A percentile compares a stretch with the other conserved stretches of the same genome.
Evolutionary conservation across 2,888 invertebrate genomes (phyloP).

Genomic region (Pachliopta kotzebuea): DNA sequence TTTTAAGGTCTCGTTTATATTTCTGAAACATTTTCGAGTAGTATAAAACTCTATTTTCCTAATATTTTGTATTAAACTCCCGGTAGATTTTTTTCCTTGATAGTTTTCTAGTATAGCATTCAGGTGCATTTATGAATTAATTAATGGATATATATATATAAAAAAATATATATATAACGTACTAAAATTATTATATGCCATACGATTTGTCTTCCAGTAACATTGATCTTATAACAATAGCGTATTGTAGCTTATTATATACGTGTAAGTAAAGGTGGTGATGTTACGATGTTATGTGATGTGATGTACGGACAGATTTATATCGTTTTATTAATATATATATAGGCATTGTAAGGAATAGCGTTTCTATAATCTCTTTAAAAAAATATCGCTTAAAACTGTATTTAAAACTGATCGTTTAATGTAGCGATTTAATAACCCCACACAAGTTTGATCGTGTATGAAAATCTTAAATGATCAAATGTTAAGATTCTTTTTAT

Average conservation of each 20-base stretch:
- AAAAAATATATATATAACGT: slow-evolving; percentile 55
- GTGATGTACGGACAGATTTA: slow-evolving; percentile 11
- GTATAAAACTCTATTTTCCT: slow-evolving; percentile 73
- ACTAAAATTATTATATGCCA: slow-evolving; percentile 77
- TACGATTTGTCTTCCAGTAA: slow-evolving; percentile 82
- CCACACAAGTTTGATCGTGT: no score
- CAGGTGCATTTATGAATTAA: slow-evolving; percentile 72
- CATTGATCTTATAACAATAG: slow-evolving; percentile 78
- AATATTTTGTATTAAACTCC: slow-evolving; percentile 71
- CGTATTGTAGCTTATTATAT: slow-evolving; percentile 77
- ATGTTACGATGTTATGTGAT: slow-evolving; percentile 44
- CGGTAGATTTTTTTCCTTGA: slow-evolving; percentile 64
- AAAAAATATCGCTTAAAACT: no score
- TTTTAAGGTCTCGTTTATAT: slow-evolving; percentile 47
- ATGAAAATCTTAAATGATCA: no score
- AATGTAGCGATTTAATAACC: no score
- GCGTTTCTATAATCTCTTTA: no score
- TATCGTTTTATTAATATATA: slow-evolving; percentile 1
- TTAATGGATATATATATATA: no score
- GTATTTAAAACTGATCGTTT: no score
- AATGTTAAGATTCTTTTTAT: no score
- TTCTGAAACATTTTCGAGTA: slow-evolving; percentile 68
- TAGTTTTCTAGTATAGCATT: slow-evolving; percentile 69
- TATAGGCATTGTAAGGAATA: slow-evolving; percentile 25
- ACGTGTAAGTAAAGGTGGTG: slow-evolving; percentile 64